A percentile compares a stretch with the other conserved stretches of the same genome.
phyloP scores from a whole-genome alignment of 2,113 vertebrate genomes.

The Cochlearius cochlearius region DNA sequence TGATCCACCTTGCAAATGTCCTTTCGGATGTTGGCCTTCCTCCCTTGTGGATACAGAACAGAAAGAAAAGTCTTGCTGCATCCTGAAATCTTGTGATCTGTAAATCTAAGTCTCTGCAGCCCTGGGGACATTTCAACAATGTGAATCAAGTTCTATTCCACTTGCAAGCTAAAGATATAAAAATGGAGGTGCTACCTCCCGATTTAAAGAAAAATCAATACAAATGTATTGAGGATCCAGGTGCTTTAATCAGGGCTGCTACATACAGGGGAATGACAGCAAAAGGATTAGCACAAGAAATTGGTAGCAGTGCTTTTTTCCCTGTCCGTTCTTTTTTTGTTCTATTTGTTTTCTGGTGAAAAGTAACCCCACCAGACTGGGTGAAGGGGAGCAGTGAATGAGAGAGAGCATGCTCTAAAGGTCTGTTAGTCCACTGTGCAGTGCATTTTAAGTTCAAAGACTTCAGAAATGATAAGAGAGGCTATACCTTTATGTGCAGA shows the following conservation, averaged over 20 bases:
- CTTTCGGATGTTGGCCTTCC: neutral
- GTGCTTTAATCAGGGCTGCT: neutral
- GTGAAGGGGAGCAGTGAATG: neutral
- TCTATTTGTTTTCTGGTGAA: neutral
- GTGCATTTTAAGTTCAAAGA: neutral
- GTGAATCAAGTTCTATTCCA: neutral
- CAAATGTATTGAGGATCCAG: neutral
- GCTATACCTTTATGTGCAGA: neutral
- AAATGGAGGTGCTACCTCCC: neutral
- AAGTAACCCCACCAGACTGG: neutral
- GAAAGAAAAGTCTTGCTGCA: constrained; percentile 12
- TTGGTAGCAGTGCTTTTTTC: neutral
- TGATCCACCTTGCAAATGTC: constrained; percentile 25
- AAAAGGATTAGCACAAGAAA: neutral
- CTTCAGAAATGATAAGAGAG: constrained; percentile 14
- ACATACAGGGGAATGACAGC: neutral
- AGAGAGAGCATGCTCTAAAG: neutral
- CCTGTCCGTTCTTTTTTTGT: neutral
- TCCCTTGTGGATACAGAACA: neutral
- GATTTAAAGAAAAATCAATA: constrained; percentile 25
- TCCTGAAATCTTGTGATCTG: constrained; percentile 20
- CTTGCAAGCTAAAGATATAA: neutral
- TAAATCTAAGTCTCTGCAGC: neutral
- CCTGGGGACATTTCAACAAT: constrained; percentile 3
- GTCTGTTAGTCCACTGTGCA: neutral